Conservation (phyloP, 2,888 invertebrate species). For the Dynastes hyllus region DNA sequence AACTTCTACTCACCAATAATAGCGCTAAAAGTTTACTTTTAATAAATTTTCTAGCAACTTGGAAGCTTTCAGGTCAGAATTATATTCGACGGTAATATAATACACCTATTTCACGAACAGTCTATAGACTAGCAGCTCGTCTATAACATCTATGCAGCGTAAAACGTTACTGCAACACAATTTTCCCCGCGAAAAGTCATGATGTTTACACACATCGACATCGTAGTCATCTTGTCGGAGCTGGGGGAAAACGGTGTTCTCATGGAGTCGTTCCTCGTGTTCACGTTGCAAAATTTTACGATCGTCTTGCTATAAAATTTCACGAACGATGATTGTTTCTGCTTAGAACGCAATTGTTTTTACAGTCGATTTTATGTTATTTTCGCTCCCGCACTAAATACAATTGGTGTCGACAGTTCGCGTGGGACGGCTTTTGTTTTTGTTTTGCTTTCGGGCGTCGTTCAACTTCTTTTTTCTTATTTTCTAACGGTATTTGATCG, state of each 20-base stretch:
- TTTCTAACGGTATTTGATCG: no score
- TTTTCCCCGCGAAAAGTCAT: slow-evolving; percentile 10
- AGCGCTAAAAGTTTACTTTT: slow-evolving; percentile 28
- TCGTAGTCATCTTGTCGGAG: neutral
- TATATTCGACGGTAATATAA: slow-evolving; percentile 13
- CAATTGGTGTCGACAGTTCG: neutral
- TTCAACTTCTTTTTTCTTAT: no score
- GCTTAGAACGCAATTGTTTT: slow-evolving; percentile 21
- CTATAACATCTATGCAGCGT: neutral
- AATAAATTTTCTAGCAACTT: slow-evolving; percentile 17
- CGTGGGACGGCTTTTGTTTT: neutral
- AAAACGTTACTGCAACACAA: neutral
- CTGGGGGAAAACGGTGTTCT: neutral
- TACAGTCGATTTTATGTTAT: slow-evolving; percentile 32
- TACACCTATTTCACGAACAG: slow-evolving; percentile 4
- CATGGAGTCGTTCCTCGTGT: slow-evolving; percentile 2
- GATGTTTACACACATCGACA: slow-evolving; percentile 8
- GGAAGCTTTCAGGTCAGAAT: neutral
- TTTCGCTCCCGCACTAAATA: slow-evolving; percentile 9
- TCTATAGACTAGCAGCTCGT: no score
- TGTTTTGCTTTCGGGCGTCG: neutral
- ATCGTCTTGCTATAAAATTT: slow-evolving; percentile 13
- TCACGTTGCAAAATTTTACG: slow-evolving; percentile 33
- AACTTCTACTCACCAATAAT: neutral
- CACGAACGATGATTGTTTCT: slow-evolving; percentile 28